Conservation (phyloP, 37 sponge, comb jelly and placozoan genomes). For the Corticium candelabrum region DNA sequence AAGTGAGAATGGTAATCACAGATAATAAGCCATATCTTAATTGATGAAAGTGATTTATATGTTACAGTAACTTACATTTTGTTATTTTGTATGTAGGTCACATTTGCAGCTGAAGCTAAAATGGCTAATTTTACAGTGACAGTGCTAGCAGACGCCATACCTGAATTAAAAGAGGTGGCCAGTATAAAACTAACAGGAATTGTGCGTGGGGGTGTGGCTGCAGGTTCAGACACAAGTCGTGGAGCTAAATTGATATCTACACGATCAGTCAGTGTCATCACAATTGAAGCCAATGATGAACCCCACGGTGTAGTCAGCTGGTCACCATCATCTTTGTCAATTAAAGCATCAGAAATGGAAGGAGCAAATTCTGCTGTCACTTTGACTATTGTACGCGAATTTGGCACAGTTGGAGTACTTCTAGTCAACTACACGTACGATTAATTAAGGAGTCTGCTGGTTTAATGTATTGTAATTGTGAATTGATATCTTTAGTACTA, state of each 20-base stretch:
- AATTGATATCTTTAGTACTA: background rate
- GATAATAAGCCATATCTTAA: no score
- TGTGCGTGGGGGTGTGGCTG: slow-evolving; percentile 43
- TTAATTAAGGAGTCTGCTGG: background rate
- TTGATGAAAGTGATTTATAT: no score
- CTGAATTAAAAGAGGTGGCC: slow-evolving; percentile 66
- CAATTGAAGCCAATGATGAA: slow-evolving; percentile 66
- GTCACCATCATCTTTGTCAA: slow-evolving; percentile 22
- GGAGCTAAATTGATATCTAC: slow-evolving; percentile 43
- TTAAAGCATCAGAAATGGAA: slow-evolving; percentile 25
- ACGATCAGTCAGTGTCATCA: slow-evolving; percentile 36
- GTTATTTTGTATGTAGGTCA: slow-evolving; percentile 12
- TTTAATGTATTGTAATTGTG: no score
- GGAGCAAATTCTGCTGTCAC: slow-evolving; percentile 20
- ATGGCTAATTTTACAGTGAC: slow-evolving; percentile 30
- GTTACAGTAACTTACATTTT: background rate
- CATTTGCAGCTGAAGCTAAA: slow-evolving; percentile 31
- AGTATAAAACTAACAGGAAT: slow-evolving; percentile 36
- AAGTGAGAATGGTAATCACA: no score
- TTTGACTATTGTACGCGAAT: slow-evolving; percentile 58
- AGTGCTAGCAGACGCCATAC: slow-evolving; percentile 33
- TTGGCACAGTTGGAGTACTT: slow-evolving; percentile 57
- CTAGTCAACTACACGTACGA: slow-evolving; percentile 33
- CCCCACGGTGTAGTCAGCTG: slow-evolving; percentile 65
- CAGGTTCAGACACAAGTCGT: slow-evolving; percentile 26